Conservation (phyloP, 2,888 invertebrate genomes). For the Tortricodes alternella region DNA sequence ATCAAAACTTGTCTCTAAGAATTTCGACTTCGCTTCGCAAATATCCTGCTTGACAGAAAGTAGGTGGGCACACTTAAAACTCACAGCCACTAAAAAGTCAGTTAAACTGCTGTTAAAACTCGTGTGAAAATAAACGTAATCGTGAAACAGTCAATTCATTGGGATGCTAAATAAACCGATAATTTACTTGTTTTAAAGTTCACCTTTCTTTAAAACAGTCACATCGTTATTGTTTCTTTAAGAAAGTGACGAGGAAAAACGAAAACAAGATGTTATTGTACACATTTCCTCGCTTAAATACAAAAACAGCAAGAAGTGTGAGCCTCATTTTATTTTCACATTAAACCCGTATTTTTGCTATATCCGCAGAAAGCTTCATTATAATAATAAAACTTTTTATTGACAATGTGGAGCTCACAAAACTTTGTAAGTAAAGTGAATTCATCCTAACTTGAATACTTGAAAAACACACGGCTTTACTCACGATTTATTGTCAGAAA, state of each 20-base stretch:
- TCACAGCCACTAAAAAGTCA: slow-evolving; percentile 3
- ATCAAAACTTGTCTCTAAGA: slow-evolving; percentile 1
- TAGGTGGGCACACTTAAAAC: slow-evolving; percentile 21
- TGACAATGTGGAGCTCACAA: no score
- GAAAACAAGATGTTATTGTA: no score
- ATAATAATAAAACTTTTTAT: no score
- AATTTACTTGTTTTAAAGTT: not conserved
- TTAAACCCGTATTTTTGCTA: no score
- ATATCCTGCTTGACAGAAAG: slow-evolving; percentile 16
- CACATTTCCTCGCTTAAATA: no score
- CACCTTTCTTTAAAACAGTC: not conserved
- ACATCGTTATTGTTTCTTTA: not conserved
- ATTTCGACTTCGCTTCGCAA: not conserved
- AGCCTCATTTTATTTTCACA: no score
- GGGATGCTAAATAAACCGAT: not conserved
- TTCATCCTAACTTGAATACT: no score
- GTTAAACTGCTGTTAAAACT: slow-evolving; percentile 3
- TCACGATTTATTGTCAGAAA: no score
- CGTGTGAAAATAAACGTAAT: slow-evolving; percentile 15
- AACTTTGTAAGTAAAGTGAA: no score
- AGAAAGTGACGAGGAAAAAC: not conserved
- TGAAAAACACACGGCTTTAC: no score
- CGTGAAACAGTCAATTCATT: not conserved
- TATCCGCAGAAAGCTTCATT: no score
- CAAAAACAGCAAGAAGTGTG: no score